phyloP scores from a whole-genome alignment of 2,888 invertebrate genomes.

The Mantis religiosa region DNA sequence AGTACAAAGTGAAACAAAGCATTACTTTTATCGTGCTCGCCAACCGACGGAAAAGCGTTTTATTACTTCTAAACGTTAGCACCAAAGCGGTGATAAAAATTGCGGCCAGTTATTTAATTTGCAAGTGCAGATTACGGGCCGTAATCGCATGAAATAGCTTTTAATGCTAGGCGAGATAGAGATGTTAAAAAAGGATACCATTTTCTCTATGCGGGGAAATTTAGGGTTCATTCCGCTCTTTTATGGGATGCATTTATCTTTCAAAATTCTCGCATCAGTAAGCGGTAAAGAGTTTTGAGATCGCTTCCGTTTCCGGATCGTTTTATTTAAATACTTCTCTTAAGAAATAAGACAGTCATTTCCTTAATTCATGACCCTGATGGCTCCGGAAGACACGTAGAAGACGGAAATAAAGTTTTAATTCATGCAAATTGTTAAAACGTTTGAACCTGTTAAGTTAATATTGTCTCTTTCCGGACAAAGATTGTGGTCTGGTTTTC shows the following conservation, averaged over 20 bases:
- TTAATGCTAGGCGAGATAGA: background rate
- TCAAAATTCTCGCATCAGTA: background rate
- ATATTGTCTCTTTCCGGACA: background rate
- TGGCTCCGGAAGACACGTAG: no score
- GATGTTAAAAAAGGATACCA: background rate
- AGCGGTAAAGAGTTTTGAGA: no score
- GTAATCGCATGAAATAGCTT: background rate
- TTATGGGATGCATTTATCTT: background rate
- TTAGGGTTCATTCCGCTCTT: background rate
- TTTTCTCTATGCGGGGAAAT: background rate
- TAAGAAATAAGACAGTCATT: background rate
- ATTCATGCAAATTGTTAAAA: background rate
- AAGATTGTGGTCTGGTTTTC: background rate
- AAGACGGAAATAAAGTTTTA: background rate
- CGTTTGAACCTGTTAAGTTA: background rate
- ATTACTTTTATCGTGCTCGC: background rate
- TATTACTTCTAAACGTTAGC: background rate
- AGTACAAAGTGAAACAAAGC: background rate
- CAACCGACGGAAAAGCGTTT: background rate
- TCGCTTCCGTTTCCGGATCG: no score
- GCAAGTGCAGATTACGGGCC: background rate
- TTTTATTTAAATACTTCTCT: background rate
- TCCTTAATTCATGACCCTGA: background rate
- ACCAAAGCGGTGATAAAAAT: background rate
- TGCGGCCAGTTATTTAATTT: background rate